Percentiles rank a stretch among this genome's conserved stretches.
Evolutionary conservation across 2,797 vertebrate species (phyloP).

Genomic region (Prunella strophiata): DNA sequence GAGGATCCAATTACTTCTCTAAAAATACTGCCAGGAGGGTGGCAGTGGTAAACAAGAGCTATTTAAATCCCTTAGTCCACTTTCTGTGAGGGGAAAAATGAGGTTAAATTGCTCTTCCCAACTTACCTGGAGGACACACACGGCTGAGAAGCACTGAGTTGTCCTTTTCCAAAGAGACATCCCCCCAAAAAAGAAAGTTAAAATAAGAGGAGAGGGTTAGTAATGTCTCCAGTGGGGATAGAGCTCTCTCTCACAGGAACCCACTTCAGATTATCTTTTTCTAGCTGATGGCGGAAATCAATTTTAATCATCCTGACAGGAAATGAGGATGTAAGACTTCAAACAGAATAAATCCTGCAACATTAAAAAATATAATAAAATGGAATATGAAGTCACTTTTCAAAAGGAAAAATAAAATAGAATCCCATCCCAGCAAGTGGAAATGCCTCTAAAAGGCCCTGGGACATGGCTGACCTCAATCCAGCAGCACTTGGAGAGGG

Average conservation of each 20-base stretch:
- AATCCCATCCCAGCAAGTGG: neutral
- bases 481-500: neutral
- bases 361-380: constrained; percentile 30
- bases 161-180: constrained; percentile 22
- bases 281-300: constrained; percentile 60
- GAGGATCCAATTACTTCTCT: constrained; percentile 37
- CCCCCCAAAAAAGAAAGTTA: constrained; percentile 19
- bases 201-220: constrained; percentile 32
- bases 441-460: neutral
- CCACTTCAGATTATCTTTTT: constrained; percentile 58
- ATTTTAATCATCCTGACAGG: constrained; percentile 65
- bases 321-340: constrained; percentile 69
- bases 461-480: neutral
- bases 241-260: neutral
- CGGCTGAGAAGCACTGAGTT: neutral
- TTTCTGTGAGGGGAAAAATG: neutral
- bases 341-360: constrained; percentile 60
- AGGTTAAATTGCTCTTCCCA: neutral
- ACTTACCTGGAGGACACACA: neutral
- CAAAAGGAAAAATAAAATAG: neutral
- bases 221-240: constrained; percentile 20
- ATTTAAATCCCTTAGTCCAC: neutral
- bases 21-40: constrained; percentile 26
- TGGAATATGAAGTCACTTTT: constrained; percentile 28
- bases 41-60: constrained; percentile 20